Base-by-base conservation (phyloP, 2,797 vertebrate species). In the Lagocephalus sceleratus region DNA sequence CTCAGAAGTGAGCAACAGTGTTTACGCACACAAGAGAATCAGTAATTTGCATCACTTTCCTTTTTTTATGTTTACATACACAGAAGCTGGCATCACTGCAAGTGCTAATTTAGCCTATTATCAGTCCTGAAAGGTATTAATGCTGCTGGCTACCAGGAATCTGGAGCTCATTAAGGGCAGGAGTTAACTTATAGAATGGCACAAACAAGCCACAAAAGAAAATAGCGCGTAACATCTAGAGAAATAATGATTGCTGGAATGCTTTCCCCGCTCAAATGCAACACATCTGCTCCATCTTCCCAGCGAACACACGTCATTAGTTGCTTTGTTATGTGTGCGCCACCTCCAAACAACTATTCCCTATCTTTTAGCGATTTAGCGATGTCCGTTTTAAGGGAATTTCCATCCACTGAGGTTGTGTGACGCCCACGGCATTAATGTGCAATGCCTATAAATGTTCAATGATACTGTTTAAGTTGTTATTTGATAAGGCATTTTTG, bases 21-120 rank as follows among this genome's bases (percentile, higher is more conserved):
- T 66, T 73, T 68, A 58, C 47, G 47, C 29, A 70, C 41, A 43
- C 53, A 25, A 16, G 12, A 20, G 19, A 38, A 77, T 83, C 74
- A 61, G 73, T 79, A 65, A 23, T 60, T 54, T 26, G 56, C 38
- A 44, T 73, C 63, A 65, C 23, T 9, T 46, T 35, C 23, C 42
- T 43, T 38, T 50, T 56, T 60, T 51, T 12, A 43, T 23, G 54
- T 15, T 44, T 22, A 52, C n/a, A 41, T 41, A 54, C 3, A 10
- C 26, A 54, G 42, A 42, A n/a, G 21, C 29, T 21, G 41, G 51
- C 57, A 67, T n/a, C 3, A 2, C 6, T 57, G 17, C 47, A 47
- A 48, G 52, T 46, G 22, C 35, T 69, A 55, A 51, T 66, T 69
- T 60, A 65, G 23, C 22, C 47, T 53, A 62, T 71, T 45, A 49